Percentiles rank a stretch among this genome's conserved stretches.
These are phyloP conservation scores for Drosophila lacertosa DNA, from an alignment of 1,140 invertebrate species.

Conservation along the genomic window DNA sequence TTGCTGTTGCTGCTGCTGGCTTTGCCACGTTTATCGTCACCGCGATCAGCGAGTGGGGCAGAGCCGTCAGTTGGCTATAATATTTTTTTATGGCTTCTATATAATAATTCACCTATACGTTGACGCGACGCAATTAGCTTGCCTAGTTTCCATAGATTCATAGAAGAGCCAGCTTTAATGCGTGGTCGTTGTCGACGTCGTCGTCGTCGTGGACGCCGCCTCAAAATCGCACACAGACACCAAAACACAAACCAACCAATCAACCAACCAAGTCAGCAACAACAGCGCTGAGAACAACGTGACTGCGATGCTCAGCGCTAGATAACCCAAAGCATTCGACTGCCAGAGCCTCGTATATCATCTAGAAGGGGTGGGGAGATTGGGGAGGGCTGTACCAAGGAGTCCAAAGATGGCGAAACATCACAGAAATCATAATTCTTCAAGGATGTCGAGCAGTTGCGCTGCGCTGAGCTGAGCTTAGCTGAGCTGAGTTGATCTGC, in stretches of 20 bases:
- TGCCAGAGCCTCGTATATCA: constrained; percentile 32
- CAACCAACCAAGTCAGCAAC: constrained; percentile 14
- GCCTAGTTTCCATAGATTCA: constrained; percentile 59
- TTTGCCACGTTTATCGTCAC: constrained; percentile 56
- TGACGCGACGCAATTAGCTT: constrained; percentile 71
- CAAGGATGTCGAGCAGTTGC: constrained; percentile 43
- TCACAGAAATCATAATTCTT: constrained; percentile 46
- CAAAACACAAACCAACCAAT: constrained; percentile 6
- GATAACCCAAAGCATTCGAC: constrained; percentile 55
- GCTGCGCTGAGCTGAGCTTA: constrained; percentile 3
- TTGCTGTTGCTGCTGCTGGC: constrained; percentile 40
- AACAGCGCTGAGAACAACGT: constrained; percentile 55
- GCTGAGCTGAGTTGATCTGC: constrained; percentile 28
- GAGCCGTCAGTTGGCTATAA: constrained; percentile 52
- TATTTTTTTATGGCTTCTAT: constrained; percentile 71
- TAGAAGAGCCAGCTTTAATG: constrained; percentile 44
- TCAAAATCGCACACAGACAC: constrained; percentile 36
- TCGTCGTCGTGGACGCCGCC: constrained; percentile 41
- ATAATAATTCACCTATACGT: constrained; percentile 81
- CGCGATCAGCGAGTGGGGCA: constrained; percentile 61
- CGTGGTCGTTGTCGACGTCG: constrained; percentile 44
- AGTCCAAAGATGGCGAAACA: constrained; percentile 41
- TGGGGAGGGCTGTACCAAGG: constrained; percentile 9
- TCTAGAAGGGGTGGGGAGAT: background rate
- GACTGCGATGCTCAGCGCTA: constrained; percentile 62